Base-by-base conservation (phyloP, 2,797 vertebrate genomes). In the Malurus splendens region DNA sequence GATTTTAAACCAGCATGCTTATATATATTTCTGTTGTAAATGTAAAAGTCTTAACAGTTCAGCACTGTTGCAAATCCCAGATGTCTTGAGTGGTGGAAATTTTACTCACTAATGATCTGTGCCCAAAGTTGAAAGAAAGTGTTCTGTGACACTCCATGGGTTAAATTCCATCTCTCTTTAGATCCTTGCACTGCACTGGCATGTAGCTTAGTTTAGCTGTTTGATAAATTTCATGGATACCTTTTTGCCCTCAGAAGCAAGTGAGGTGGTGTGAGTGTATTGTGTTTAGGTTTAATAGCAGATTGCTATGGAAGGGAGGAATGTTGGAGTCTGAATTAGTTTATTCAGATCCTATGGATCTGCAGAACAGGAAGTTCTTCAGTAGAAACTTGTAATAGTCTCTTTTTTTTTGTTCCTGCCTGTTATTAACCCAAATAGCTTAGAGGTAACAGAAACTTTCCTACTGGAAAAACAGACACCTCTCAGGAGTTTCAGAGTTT, bases 81-180 rank as follows among this genome's bases (percentile, higher is more conserved):
- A 32, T 67, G 30, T 51, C 38, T 61, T 85, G 72, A 57, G 27
- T 28, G 51, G 3, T 19, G 17, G 48, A 74, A 75, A 20, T 44
- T 62, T 61, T 54, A 25, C 32, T 56, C 14, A 2, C 6, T 65
- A 52, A 16, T 16, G 10, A 7, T 70, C 41, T 71, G 16, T 71
- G 60, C 28, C 52, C 67, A 70, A 1, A 83, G 25, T 14, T 59
- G 50, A 59, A 83, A 18, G 59, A 78, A 47, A 22, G 14, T 10
- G 1, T 6, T 33, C 25, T 33, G 0, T 48, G 59, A 32, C 19
- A 5, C 6, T 30, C 20, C 8, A 0, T 45, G 70, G 18, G n/a
- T 12, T 83, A 42, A 84, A 76, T 66, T 68, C 41, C 38, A 41
- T 50, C 54, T 83, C 41, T 32, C 2, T 61, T 74, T 64, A 47